Conservation (phyloP, 2,888 invertebrate genomes). For the Erebia palarica region DNA sequence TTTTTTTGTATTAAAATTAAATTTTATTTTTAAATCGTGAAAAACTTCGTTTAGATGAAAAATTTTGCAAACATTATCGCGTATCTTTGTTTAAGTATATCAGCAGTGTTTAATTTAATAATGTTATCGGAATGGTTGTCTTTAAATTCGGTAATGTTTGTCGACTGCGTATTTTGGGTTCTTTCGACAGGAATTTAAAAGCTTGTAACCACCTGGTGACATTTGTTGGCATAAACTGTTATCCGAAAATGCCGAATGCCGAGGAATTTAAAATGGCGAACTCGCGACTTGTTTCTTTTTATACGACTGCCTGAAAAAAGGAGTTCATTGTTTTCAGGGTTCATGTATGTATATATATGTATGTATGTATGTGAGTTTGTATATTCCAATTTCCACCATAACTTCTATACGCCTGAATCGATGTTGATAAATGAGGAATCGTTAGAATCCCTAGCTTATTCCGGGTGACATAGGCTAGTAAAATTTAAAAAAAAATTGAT, state of each 20-base stretch:
- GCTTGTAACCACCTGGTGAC: neutral
- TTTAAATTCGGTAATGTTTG: constrained; percentile 66
- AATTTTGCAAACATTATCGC: neutral
- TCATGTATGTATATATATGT: too few relatives aligned
- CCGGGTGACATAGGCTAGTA: too few relatives aligned
- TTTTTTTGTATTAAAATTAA: too few relatives aligned
- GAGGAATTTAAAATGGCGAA: constrained; percentile 1
- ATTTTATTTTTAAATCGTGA: too few relatives aligned
- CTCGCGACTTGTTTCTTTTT: neutral
- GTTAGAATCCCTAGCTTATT: too few relatives aligned
- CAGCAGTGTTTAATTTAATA: constrained; percentile 64
- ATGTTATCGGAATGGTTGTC: constrained; percentile 65
- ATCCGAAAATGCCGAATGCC: neutral
- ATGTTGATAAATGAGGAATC: too few relatives aligned
- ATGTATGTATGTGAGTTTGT: too few relatives aligned
- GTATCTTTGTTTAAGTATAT: neutral
- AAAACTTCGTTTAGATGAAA: too few relatives aligned
- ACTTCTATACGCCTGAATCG: too few relatives aligned
- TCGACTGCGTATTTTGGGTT: constrained; percentile 54
- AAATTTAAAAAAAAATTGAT: too few relatives aligned
- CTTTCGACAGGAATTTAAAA: constrained; percentile 27
- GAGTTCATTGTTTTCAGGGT: too few relatives aligned
- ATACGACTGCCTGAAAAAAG: neutral
- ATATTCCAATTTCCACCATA: too few relatives aligned
- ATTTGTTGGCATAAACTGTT: constrained; percentile 11